Conservation (phyloP, 2,888 invertebrate species). For the Adelphocoris suturalis region DNA sequence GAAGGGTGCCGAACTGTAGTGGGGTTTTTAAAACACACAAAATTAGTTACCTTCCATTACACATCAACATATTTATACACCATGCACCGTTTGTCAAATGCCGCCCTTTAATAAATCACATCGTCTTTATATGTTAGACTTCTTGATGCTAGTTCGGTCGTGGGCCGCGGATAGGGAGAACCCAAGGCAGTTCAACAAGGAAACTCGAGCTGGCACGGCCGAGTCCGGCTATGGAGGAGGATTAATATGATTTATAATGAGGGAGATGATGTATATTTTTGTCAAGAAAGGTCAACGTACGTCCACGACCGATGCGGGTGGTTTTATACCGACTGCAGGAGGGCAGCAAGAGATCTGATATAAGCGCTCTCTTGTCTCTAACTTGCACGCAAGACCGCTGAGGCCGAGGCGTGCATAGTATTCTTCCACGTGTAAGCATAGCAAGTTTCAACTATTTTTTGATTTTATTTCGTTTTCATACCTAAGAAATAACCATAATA, state of each 20-base stretch:
- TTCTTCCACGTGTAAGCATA: background rate
- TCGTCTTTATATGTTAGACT: background rate
- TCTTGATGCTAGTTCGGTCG: conserved; percentile 21
- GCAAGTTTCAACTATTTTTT: no score
- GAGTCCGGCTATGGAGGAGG: conserved; percentile 34
- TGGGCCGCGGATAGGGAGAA: conserved; percentile 4
- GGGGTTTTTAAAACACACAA: no score
- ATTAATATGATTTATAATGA: conserved; percentile 39
- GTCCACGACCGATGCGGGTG: conserved; percentile 42
- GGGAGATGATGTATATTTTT: conserved; percentile 35
- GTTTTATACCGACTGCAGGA: conserved; percentile 35
- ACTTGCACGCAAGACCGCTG: conserved; percentile 20
- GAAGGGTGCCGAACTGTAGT: no score
- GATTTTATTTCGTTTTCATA: no score
- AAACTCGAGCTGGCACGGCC: conserved; percentile 26
- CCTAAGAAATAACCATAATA: no score
- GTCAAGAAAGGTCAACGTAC: conserved; percentile 42
- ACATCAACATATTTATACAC: no score
- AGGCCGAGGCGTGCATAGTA: background rate
- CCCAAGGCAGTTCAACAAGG: conserved; percentile 23
- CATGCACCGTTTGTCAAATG: no score
- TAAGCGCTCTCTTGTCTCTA: background rate
- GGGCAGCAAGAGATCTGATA: conserved; percentile 31
- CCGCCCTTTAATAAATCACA: conserved; percentile 2
- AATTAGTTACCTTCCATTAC: no score